Evolutionary conservation across 1,140 invertebrate species (phyloP).

Genomic region (Glossosoma conforme): DNA sequence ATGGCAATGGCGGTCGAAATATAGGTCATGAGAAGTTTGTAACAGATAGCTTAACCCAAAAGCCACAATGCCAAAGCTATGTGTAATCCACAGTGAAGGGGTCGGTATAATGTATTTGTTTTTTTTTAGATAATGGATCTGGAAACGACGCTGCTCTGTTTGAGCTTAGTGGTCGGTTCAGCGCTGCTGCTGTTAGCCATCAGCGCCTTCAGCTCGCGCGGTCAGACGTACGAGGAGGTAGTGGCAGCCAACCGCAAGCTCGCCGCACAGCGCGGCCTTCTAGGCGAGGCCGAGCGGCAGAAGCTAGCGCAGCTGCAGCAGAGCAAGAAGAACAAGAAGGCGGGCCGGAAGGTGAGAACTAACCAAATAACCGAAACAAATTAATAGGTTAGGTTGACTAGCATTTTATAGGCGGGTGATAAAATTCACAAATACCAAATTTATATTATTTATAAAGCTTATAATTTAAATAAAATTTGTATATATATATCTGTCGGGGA

Average conservation of each 20-base stretch:
- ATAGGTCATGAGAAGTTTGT: too few species aligned
- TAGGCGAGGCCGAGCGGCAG: constrained; percentile 17
- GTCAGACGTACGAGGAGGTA: constrained; percentile 28
- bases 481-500: too few species aligned
- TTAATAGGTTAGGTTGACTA: too few species aligned
- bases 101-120: too few species aligned
- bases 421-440: too few species aligned
- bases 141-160: constrained; percentile 20
- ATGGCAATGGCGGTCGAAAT: too few species aligned
- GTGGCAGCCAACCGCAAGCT: constrained; percentile 21
- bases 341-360: constrained; percentile 26
- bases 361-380: neutral
- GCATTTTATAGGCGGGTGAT: too few species aligned
- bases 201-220: constrained; percentile 15
- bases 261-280: constrained; percentile 17
- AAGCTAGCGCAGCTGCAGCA: constrained; percentile 24
- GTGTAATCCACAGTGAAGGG: too few species aligned
- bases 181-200: constrained; percentile 20
- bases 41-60: too few species aligned
- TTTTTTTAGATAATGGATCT: constrained; percentile 25
- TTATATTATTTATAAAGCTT: too few species aligned
- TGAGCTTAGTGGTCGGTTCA: constrained; percentile 20
- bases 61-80: too few species aligned
- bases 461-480: too few species aligned
- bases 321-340: constrained; percentile 31